Base-by-base conservation (phyloP, 2,888 invertebrate genomes). In the Ecdyonurus torrentis region DNA sequence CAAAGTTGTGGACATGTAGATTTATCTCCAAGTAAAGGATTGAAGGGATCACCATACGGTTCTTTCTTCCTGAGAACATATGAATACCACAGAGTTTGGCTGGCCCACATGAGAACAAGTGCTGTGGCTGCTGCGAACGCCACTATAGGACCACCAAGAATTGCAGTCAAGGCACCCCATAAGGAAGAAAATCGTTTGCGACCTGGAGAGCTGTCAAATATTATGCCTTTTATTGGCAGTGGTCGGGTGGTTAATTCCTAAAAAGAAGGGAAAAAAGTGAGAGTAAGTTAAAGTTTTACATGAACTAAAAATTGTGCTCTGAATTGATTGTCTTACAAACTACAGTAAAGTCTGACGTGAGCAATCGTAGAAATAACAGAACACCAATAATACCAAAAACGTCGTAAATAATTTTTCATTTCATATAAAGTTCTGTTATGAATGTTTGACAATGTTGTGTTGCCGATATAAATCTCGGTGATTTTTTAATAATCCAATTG, bases 141-240 rank as follows among this genome's bases (percentile, higher is more conserved):
- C 66, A 81, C 75, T 1, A 76, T 75, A 68, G 79, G 79, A 22
- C 81, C 79, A 1, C 83, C 82, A 66, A 70, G 67, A 61, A 85
- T 84, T 3, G 83, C 82, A 1, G 80, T 79, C 59, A 84, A 76
- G 1, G 84, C 85, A 64, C 78, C 75, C 71, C 78, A 85, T 3
- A 83, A 70, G 15, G 81, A 80, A 52, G 75, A 69, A n/a, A 81
- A 68, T 63, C 83, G 77, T 64, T 83, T 73, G 67, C 81, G 81
- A 0, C 86, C 84, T 0, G 87, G 87, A 0, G 84, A 83, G 59
- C 87, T 87, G 71, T 87, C 87, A 67, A 86, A 84, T 65, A 87
- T 83, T 37, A 84, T 82, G 2, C 85, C 85, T 69, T 77, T 78
- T 23, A 83, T 75, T 78, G 81, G 67, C 59, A 70, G 74, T 19